Conservation (phyloP, 2,113 vertebrate species). For the Petromus typicus region DNA sequence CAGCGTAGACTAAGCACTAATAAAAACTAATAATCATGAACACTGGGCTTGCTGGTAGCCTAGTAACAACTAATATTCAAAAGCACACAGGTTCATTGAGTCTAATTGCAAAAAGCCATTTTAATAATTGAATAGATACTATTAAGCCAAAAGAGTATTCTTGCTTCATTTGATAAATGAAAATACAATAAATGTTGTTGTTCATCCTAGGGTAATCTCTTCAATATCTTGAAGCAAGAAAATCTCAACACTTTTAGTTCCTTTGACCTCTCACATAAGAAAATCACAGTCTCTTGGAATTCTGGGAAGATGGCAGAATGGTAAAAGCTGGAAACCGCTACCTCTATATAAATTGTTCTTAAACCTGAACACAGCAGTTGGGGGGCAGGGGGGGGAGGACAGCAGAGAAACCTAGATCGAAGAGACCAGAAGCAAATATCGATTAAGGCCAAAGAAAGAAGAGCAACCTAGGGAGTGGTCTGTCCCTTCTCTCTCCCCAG, state of each 20-base stretch:
- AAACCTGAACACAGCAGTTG: no score
- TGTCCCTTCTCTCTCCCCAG: no score
- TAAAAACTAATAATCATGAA: neutral
- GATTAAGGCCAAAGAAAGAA: no score
- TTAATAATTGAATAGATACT: neutral
- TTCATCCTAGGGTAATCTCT: neutral
- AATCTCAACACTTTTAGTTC: neutral
- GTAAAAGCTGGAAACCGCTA: no score
- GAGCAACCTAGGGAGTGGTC: no score
- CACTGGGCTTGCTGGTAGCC: neutral
- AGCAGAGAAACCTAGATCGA: no score
- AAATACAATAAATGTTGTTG: neutral
- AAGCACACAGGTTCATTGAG: neutral
- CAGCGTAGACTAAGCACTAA: neutral
- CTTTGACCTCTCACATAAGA: conserved; percentile 28
- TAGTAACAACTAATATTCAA: neutral
- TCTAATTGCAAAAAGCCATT: conserved; percentile 31
- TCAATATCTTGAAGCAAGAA: neutral
- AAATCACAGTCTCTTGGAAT: no score
- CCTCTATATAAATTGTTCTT: no score
- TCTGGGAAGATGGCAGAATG: no score
- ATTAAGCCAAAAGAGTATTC: neutral
- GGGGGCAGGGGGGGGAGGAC: no score
- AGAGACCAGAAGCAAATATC: no score
- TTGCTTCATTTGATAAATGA: neutral